A percentile compares a stretch with the other conserved stretches of the same genome.
Conservation (phyloP, 2,113 vertebrate genomes). For the Dipodomys merriami region DNA sequence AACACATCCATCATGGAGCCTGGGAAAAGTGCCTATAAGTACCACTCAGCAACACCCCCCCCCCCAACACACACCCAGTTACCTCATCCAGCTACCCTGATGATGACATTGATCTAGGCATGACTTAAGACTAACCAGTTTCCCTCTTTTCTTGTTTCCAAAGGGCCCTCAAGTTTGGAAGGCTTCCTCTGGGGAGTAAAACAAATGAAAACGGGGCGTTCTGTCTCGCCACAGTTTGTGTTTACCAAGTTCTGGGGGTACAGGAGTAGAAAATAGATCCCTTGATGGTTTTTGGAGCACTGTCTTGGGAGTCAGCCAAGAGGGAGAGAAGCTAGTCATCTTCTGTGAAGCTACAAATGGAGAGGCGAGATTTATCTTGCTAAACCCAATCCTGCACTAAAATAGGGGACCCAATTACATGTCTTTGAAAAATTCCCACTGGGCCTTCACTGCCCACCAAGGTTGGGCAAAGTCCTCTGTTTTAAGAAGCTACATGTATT, state of each 20-base stretch:
- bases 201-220: neutral
- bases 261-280: constrained; percentile 34
- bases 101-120: neutral
- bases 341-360: neutral
- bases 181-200: neutral
- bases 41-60: neutral
- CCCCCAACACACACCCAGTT: neutral
- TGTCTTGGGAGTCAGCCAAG: constrained; percentile 24
- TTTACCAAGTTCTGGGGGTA: no score
- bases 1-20: neutral
- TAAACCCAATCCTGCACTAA: neutral
- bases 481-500: neutral
- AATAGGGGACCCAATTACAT: neutral
- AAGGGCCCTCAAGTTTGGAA: neutral
- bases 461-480: neutral
- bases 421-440: neutral
- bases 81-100: neutral
- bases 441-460: neutral
- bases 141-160: neutral
- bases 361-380: constrained; percentile 32
- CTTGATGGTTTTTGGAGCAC: constrained; percentile 63
- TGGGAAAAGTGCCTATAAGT: neutral
- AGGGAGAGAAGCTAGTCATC: constrained; percentile 18
- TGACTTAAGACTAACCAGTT: neutral
- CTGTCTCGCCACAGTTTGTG: no score